phyloP scores from a whole-genome alignment of 1,140 invertebrate species.

The Drosophila ohnishii region DNA sequence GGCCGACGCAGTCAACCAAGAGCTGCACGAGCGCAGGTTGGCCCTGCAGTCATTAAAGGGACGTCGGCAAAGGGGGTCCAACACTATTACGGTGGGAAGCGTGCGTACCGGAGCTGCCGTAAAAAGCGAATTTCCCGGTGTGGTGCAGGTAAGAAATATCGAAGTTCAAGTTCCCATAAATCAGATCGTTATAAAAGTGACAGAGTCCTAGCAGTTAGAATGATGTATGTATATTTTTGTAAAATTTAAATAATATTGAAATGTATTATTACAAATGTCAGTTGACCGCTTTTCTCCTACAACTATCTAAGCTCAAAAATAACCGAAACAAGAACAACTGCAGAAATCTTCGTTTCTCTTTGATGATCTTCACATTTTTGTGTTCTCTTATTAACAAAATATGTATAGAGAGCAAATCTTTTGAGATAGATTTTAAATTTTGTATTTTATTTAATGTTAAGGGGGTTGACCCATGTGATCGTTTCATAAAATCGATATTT shows the following conservation, averaged over 20 bases:
- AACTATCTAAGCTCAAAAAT: no score
- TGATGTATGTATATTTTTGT: background rate
- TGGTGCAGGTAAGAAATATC: slow-evolving; percentile 50
- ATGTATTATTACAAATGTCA: no score
- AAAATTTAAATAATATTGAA: background rate
- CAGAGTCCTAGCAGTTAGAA: background rate
- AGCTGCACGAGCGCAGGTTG: slow-evolving; percentile 86
- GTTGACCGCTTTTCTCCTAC: no score
- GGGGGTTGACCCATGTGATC: no score
- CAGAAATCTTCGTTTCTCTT: no score
- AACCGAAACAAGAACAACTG: no score
- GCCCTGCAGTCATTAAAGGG: slow-evolving; percentile 87
- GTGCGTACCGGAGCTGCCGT: slow-evolving; percentile 83
- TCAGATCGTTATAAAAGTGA: background rate
- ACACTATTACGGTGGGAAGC: slow-evolving; percentile 85
- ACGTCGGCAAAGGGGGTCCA: slow-evolving; percentile 84
- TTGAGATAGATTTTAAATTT: no score
- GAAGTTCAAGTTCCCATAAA: background rate
- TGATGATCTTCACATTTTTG: no score
- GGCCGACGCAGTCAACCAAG: slow-evolving; percentile 84
- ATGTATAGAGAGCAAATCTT: no score
- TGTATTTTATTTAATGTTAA: no score
- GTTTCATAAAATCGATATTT: no score
- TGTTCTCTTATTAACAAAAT: no score
- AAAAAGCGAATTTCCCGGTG: slow-evolving; percentile 65